Base-by-base conservation (phyloP, 2,113 vertebrate species). In the Rhabdornis inornatus region DNA sequence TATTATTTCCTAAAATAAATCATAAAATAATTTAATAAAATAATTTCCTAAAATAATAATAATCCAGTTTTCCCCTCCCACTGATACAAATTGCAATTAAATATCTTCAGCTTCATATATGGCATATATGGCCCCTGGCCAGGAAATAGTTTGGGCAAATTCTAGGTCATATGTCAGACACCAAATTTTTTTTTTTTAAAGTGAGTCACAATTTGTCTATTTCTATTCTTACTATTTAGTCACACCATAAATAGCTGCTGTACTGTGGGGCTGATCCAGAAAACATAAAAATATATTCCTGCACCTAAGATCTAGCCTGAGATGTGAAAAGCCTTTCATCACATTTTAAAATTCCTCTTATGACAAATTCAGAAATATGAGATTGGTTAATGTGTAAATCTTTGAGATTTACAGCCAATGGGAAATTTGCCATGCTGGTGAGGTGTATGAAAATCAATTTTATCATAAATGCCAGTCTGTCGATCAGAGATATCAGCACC, bases 91-190 rank as follows among this genome's bases (percentile, higher is more conserved):
- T 92, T 81, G 74, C 71, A 88, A 47, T 66, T 70, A 94, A 90
- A 90, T 63, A 90, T 50, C 81, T 92, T 90, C 78, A 50, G 25
- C 42, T 91, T 91, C 59, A 91, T 50, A 88, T 65, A 85, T n/a
- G 59, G 33, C 63, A 66, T 66, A 77, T 50, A 42, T 74, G 63
- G 66, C 42, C 22, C 16, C 27, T 45, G 55, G 71, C 66, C 93
- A 96, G 71, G 90, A 93, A 94, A 93, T 74, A 59, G 12, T 89
- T 89, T 79, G 59, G 78, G 75, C 45, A 94, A 83, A 95, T 91
- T 79, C 85, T 66, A 80, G 70, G 93, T 91, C 84, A 35, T 59
- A 70, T 59, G 44, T 86, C 71, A 83, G 27, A 80, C 31, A 87
- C 35, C 11, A 60, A 89, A 28, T 70, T 24, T 72, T 77, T 84